Percentiles rank a stretch among this genome's conserved stretches.
phyloP scores from a whole-genome alignment of 2,113 vertebrate genomes.

The Lampris incognitus region DNA sequence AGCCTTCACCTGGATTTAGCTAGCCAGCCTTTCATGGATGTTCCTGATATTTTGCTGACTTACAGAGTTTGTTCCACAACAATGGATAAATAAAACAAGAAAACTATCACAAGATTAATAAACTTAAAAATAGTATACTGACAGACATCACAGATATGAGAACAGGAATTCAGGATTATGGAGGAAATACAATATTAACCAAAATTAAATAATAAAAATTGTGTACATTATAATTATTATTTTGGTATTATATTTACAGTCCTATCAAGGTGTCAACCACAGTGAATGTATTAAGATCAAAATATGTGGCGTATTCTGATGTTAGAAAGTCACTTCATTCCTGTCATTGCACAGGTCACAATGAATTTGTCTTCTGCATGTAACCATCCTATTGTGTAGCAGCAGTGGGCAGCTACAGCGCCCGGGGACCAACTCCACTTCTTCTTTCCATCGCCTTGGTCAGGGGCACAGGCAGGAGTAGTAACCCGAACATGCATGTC shows the following conservation, averaged over 20 bases:
- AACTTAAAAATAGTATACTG: not conserved
- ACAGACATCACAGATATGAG: constrained; percentile 1
- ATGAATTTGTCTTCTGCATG: too few relatives aligned
- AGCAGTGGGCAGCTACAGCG: too few relatives aligned
- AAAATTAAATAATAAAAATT: constrained; percentile 23
- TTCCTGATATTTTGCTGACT: not conserved
- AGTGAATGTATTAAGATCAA: too few relatives aligned
- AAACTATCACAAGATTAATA: not conserved
- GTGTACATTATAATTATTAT: not conserved
- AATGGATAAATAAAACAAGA: not conserved
- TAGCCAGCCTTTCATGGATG: not conserved
- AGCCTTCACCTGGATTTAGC: not conserved
- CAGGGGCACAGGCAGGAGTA: too few relatives aligned
- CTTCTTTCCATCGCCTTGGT: too few relatives aligned
- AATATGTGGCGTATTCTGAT: too few relatives aligned
- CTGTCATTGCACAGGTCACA: too few relatives aligned
- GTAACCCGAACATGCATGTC: too few relatives aligned
- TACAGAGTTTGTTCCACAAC: not conserved
- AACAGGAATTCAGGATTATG: not conserved
- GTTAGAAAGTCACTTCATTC: too few relatives aligned
- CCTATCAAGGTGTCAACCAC: too few relatives aligned
- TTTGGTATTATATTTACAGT: constrained; percentile 8
- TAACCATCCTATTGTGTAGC: too few relatives aligned
- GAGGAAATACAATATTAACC: not conserved
- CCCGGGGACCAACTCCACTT: too few relatives aligned